Conservation (phyloP, 2,113 vertebrate species). For the Phoxinus phoxinus region DNA sequence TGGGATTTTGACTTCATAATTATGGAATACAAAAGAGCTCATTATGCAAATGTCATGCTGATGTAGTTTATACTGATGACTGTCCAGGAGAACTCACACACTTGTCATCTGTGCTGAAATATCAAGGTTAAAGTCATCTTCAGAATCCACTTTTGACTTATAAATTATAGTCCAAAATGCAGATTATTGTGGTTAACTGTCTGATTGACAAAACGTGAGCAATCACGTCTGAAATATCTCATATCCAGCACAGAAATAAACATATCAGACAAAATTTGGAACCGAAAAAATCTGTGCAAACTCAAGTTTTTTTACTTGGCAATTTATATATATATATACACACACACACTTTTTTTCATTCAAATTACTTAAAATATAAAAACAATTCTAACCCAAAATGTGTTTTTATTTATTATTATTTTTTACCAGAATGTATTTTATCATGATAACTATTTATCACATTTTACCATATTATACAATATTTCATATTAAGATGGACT, state of each 20-base stretch:
- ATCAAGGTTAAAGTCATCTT: not conserved
- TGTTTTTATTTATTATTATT: no score
- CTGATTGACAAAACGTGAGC: not conserved
- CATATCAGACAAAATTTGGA: not conserved
- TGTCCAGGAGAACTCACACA: not conserved
- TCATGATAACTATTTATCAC: no score
- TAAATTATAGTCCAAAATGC: not conserved
- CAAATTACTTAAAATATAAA: no score
- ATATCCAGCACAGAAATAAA: no score
- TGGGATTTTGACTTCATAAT: not conserved
- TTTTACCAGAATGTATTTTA: no score
- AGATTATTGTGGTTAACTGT: not conserved
- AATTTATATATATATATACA: no score
- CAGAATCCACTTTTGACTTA: not conserved
- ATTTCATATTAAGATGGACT: no score
- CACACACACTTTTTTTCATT: no score
- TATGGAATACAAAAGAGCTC: constrained; percentile 5
- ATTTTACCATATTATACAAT: no score
- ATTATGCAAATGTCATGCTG: constrained; percentile 20
- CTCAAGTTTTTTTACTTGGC: not conserved
- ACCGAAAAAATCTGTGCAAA: not conserved
- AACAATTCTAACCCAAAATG: no score
- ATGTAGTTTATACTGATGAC: constrained; percentile 1
- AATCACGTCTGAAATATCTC: not conserved
- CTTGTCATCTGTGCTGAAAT: not conserved